Conservation (phyloP, 2,888 invertebrate genomes). For the Serripes groenlandicus region DNA sequence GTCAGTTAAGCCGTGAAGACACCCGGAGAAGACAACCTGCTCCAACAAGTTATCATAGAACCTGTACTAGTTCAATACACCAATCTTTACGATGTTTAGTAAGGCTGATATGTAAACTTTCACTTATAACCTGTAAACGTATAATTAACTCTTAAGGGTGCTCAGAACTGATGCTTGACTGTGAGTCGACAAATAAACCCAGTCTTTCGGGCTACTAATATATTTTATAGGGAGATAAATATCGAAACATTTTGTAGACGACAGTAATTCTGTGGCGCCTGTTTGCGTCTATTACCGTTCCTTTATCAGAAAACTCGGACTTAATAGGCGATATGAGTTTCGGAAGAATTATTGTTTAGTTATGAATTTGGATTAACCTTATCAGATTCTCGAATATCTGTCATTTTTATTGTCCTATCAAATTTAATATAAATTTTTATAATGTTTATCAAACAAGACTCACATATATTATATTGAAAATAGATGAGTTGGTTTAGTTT, state of each 20-base stretch:
- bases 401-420: constrained; percentile 26
- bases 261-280: constrained; percentile 24
- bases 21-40: no score
- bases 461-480: constrained; percentile 4
- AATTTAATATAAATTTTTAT: constrained; percentile 28
- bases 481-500: background rate
- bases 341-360: constrained; percentile 17
- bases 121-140: constrained; percentile 20
- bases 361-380: constrained; percentile 27
- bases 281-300: constrained; percentile 15
- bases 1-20: no score
- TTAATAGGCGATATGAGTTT: constrained; percentile 1
- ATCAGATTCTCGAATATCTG: constrained; percentile 12
- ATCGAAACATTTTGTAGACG: constrained; percentile 24
- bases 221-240: constrained; percentile 27
- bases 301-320: constrained; percentile 17
- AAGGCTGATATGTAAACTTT: constrained; percentile 16
- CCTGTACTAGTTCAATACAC: background rate
- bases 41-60: background rate
- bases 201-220: constrained; percentile 17
- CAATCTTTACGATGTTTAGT: constrained; percentile 17
- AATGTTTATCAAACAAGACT: constrained; percentile 18
- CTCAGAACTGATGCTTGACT: constrained; percentile 7
- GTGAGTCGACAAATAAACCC: constrained; percentile 10
- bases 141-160: constrained; percentile 21